These are phyloP conservation scores for Leptatherina wallacei DNA, from an alignment of 2,797 vertebrate species.

Conservation along the genomic window DNA sequence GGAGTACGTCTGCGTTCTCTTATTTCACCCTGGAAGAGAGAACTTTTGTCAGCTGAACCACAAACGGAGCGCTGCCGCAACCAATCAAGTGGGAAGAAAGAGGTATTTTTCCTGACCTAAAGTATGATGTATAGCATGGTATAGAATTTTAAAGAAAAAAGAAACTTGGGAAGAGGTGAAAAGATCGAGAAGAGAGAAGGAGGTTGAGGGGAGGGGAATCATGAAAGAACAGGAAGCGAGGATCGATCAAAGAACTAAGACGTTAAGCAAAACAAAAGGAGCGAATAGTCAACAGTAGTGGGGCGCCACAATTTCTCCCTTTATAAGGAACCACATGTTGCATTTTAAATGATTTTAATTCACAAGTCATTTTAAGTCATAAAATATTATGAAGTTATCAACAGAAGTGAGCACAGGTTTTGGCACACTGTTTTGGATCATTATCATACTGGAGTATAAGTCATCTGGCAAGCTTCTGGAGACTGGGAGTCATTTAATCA, in stretches of 20 bases:
- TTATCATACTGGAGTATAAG: background rate
- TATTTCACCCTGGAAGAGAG: slow-evolving; percentile 65
- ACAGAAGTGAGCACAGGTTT: background rate
- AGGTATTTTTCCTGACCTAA: slow-evolving; percentile 44
- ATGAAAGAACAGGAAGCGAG: slow-evolving; percentile 14
- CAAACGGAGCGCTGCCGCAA: slow-evolving; percentile 62
- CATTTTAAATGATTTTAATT: slow-evolving; percentile 23
- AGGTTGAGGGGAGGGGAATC: slow-evolving; percentile 47
- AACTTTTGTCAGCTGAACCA: slow-evolving; percentile 70
- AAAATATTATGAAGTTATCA: background rate
- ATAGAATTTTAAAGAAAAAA: slow-evolving; percentile 55
- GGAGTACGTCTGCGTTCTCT: slow-evolving; percentile 54
- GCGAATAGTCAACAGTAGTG: background rate
- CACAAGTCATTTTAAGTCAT: background rate
- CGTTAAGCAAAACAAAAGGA: slow-evolving; percentile 20
- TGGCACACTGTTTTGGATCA: background rate
- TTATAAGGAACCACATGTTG: slow-evolving; percentile 13
- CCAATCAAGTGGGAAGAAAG: slow-evolving; percentile 60
- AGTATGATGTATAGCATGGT: slow-evolving; percentile 45
- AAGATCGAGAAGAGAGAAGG: slow-evolving; percentile 47
- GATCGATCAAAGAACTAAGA: slow-evolving; percentile 34
- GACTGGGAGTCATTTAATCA: background rate
- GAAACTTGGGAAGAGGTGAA: slow-evolving; percentile 35
- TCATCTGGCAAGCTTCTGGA: background rate
- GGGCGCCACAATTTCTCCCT: background rate